Base-by-base conservation (phyloP, 2,797 vertebrate species). In the Dromococcyx pavoninus region DNA sequence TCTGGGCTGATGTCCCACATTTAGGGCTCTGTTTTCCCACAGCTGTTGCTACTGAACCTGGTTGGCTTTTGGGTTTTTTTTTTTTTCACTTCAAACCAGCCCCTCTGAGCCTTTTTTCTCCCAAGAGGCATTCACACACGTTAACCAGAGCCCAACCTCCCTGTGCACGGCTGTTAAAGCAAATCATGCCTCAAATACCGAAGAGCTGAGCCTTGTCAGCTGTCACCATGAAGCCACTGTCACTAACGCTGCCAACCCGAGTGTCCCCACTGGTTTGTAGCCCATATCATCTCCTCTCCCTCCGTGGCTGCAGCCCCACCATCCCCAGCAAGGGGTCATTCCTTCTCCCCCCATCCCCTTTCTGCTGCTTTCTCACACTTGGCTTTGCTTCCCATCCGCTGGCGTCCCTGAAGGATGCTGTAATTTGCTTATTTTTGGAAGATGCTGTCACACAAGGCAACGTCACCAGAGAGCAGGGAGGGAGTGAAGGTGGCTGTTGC, bases 401-500 rank as follows among this genome's bases (percentile, higher is more conserved):
- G 5, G 57, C 9, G 0, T 17, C 54, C 72, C 91, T 3, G 9
- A 32, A 23, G 91, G 92, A 81, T 87, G 90, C 62, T 2, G 88
- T 48, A 46, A 78, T 89, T 72, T 74, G 58, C 46, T 82, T 92
- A 91, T 82, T 94, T 94, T 88, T n/a, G 82, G 94, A 51, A 72
- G 72, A 54, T 94, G 80, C 44, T 46, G 54, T 91, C 92, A 89
- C 60, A 66, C 33, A 3, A 60, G 76, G 57, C 69, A 8, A 73
- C 17, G 0, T 17, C 1, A 4, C 73, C 64, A 43, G 92, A 30
- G 51, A 75, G 66, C 82, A 5, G 64, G 86, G 85, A 39, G 8
- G 86, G 85, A 39, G 8, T 2, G 66, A 61, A 16, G 1, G 9
- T 0, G 17, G 76, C 53, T 18, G 1, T 28, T 1, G 9, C 90